Base-by-base conservation (phyloP, 2,113 vertebrate species). In the Tachuris rubrigastra region DNA sequence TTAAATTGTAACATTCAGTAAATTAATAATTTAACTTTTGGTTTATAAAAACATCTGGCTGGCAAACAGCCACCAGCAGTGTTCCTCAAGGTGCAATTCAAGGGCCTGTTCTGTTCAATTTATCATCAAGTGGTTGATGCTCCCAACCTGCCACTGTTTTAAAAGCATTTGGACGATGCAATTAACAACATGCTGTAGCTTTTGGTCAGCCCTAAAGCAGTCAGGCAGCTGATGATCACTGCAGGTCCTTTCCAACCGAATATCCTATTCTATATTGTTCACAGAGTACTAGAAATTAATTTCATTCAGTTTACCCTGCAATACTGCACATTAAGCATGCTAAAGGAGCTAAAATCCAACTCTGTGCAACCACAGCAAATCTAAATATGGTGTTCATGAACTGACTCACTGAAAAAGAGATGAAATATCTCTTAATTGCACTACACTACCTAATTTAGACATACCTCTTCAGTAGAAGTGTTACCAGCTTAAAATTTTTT, bases 51-150 rank as follows among this genome's bases (percentile, higher is more conserved):
- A 9, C 28, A n/a, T 44, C 21, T 37, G 56, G 5, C 10, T 41
- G 14, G 24, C 1, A 4, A 60, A 41, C 0, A 9, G 27, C 42
- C 46, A 58, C 46, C 7, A 75, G 31, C 0, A 0, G n/a, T 17
- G 37, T 3, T 95, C n/a, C 46, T 66, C 2, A 23, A 10, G 14
- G 21, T 2, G 60, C 12, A 44, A 13, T 2, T 56, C 27, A 47
- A 44, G 7, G 4, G 8, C 4, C 27, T 39, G 33, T 16, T 8
- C 50, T 49, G 30, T 44, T 42, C 50, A 30, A 33, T 6, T 2
- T 12, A 8, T 60, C 28, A 67, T 21, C 23, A 17, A n/a, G 33
- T 5, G 20, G 10, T 3, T 0, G 1, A 82, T 23, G 21, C 3
- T 10, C 17, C 1, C 10, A 33, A 20, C 12, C 46, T 35, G 31